A percentile compares a stretch with the other conserved stretches of the same genome.
These are phyloP conservation scores for Acipenser oxyrinchus DNA, from an alignment of 2,797 vertebrate genomes.

Conservation along the genomic window DNA sequence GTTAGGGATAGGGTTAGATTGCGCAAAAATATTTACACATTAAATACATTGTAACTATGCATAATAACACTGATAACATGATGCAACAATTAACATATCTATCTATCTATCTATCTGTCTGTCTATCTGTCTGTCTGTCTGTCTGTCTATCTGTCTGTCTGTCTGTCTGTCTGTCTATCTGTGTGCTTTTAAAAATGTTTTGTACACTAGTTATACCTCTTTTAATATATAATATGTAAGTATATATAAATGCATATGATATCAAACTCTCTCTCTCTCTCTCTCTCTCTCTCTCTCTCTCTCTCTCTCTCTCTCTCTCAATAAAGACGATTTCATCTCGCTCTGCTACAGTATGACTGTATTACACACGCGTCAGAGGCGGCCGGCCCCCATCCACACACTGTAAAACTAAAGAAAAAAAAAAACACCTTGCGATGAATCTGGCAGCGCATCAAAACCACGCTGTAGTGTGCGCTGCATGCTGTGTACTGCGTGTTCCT, in stretches of 20 bases:
- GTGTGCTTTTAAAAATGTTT: too few relatives aligned
- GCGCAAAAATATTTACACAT: too few relatives aligned
- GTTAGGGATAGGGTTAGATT: too few relatives aligned
- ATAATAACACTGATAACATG: too few relatives aligned
- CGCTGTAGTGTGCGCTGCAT: background rate
- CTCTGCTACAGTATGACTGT: background rate
- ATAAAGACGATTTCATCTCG: background rate
- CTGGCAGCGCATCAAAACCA: background rate
- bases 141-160: background rate
- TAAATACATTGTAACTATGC: too few relatives aligned
- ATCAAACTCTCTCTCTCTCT: background rate
- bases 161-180: background rate
- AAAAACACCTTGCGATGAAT: background rate
- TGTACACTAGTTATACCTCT: too few relatives aligned
- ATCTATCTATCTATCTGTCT: too few relatives aligned
- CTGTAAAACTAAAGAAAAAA: background rate
- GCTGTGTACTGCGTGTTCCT: background rate
- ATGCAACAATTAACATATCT: too few relatives aligned
- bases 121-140: too few relatives aligned
- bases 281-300: background rate
- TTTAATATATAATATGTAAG: too few relatives aligned
- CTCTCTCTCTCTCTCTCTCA: background rate
- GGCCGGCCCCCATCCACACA: background rate
- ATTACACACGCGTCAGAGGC: background rate
- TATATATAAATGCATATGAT: too few relatives aligned